A percentile compares a stretch with the other conserved stretches of the same genome.
These are phyloP conservation scores for Acanthaster planci DNA, from an alignment of 35 echinoderm and acorn worm genomes.

Conservation along the genomic window DNA sequence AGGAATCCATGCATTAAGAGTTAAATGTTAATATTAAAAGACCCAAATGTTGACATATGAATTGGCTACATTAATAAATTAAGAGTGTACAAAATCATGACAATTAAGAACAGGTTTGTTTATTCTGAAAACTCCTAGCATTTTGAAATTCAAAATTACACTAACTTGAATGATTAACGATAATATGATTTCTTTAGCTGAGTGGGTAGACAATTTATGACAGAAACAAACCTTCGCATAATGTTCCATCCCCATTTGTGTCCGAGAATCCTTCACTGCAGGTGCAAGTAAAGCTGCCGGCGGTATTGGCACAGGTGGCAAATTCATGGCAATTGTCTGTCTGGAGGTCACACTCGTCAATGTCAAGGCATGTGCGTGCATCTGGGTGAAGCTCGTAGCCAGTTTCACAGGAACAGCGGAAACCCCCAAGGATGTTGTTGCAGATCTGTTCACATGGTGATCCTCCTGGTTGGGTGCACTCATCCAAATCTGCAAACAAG, in stretches of 20 bases:
- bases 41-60: too few relatives aligned
- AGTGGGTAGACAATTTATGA: too few relatives aligned
- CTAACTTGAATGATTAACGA: too few relatives aligned
- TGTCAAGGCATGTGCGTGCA: slow-evolving; percentile 44
- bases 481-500: slow-evolving; percentile 69
- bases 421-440: slow-evolving; percentile 63
- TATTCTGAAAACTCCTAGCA: too few relatives aligned
- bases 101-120: too few relatives aligned
- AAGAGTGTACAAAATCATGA: too few relatives aligned
- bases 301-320: slow-evolving; percentile 46
- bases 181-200: too few relatives aligned
- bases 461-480: slow-evolving; percentile 54
- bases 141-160: too few relatives aligned
- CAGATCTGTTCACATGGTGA: slow-evolving; percentile 73
- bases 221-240: slow-evolving; percentile 5
- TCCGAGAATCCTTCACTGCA: slow-evolving; percentile 46
- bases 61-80: too few relatives aligned
- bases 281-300: slow-evolving; percentile 51
- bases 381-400: slow-evolving; percentile 71
- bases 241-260: slow-evolving; percentile 30
- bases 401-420: slow-evolving; percentile 48
- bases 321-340: slow-evolving; percentile 31
- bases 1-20: too few relatives aligned
- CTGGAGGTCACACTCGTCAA: slow-evolving; percentile 40
- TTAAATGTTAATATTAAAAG: too few relatives aligned